Percentiles rank a stretch among this genome's conserved stretches.
phyloP scores from a whole-genome alignment of 2,113 vertebrate genomes.

The Serilophus lunatus region DNA sequence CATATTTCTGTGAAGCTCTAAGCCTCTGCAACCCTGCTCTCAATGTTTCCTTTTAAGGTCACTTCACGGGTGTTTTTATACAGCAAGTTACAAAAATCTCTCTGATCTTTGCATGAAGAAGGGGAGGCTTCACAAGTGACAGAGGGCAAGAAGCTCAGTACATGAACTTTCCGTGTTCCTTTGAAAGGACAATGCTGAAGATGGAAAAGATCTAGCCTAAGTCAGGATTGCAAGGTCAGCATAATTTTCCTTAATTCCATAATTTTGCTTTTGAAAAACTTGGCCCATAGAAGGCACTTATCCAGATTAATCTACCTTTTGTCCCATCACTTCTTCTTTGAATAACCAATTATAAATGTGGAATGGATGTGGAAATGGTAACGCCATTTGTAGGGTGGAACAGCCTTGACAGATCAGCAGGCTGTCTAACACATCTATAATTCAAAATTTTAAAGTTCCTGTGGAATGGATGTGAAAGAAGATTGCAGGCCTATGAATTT shows the following conservation, averaged over 20 bases:
- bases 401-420: not conserved
- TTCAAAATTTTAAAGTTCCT: constrained; percentile 16
- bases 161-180: not conserved
- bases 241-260: not conserved
- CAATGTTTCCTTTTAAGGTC: constrained; percentile 37
- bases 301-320: not conserved
- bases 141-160: constrained; percentile 21
- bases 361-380: not conserved
- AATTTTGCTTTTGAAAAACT: constrained; percentile 7
- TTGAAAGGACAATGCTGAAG: constrained; percentile 30
- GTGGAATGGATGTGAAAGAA: not conserved
- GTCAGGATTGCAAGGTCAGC: not conserved
- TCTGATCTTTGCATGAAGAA: constrained; percentile 42
- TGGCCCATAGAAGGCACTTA: not conserved
- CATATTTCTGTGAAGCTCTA: not conserved
- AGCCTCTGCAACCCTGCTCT: not conserved
- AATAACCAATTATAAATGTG: not conserved
- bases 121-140: constrained; percentile 19
- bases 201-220: not conserved
- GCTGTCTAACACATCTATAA: not conserved
- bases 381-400: not conserved
- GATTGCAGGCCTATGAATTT: constrained; percentile 1
- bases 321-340: not conserved
- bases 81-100: constrained; percentile 30
- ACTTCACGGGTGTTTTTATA: constrained; percentile 42